A percentile compares a stretch with the other conserved stretches of the same genome.
Evolutionary conservation across 2,113 vertebrate genomes (phyloP).

Genomic region (Limnothrissa miodon): DNA sequence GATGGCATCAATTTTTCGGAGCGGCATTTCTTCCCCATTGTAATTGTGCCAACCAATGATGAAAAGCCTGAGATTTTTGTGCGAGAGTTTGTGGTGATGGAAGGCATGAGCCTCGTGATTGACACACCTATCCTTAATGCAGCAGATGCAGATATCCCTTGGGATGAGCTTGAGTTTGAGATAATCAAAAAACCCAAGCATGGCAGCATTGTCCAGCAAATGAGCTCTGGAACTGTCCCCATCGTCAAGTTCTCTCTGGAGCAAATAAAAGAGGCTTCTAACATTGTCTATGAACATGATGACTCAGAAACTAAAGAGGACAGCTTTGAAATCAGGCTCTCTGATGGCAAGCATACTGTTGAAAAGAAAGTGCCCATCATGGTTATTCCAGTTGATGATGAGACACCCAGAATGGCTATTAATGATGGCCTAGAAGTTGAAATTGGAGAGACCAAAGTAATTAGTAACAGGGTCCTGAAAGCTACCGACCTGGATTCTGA

Average conservation of each 20-base stretch:
- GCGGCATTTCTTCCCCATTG: constrained; percentile 83
- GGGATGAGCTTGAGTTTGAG: constrained; percentile 79
- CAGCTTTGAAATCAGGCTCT: constrained; percentile 83
- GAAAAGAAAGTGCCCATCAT: constrained; percentile 79
- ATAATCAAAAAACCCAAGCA: constrained; percentile 80
- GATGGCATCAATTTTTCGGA: constrained; percentile 94
- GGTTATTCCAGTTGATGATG: constrained; percentile 91
- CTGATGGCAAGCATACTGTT: constrained; percentile 81
- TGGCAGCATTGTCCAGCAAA: constrained; percentile 83
- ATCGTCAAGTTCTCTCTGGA: constrained; percentile 86
- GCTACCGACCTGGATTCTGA: constrained; percentile 96
- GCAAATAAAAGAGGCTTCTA: constrained; percentile 87
- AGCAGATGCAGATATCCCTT: constrained; percentile 82
- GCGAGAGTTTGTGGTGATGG: constrained; percentile 95
- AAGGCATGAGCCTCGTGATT: constrained; percentile 92
- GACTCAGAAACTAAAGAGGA: constrained; percentile 89
- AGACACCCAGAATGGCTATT: constrained; percentile 91
- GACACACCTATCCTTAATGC: constrained; percentile 89
- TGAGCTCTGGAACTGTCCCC: constrained; percentile 78
- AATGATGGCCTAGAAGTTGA: constrained; percentile 94
- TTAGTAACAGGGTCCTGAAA: constrained; percentile 81
- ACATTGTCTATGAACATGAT: constrained; percentile 91
- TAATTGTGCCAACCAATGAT: constrained; percentile 85
- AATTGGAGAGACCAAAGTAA: constrained; percentile 81
- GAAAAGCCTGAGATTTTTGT: constrained; percentile 87